phyloP scores from a whole-genome alignment of 2,113 vertebrate genomes.

The Leptobrachium leishanense region DNA sequence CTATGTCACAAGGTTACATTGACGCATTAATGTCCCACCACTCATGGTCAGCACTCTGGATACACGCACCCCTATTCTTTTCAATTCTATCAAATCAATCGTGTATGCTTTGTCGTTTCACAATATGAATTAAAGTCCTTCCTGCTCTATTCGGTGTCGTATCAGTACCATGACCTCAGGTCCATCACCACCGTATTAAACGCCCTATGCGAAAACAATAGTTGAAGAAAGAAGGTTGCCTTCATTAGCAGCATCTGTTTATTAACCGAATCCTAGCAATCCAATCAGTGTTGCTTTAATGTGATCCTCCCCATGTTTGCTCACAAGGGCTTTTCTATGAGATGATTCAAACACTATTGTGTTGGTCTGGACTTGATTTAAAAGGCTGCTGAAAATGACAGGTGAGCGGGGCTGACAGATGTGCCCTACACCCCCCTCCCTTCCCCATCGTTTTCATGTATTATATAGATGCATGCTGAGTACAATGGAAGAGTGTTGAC shows the following conservation, averaged over 20 bases:
- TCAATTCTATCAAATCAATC: no score
- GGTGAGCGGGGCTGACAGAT: constrained; percentile 50
- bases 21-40: no score
- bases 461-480: neutral
- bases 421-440: neutral
- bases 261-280: constrained; percentile 59
- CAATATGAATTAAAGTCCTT: neutral
- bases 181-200: constrained; percentile 26
- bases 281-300: constrained; percentile 57
- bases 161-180: neutral
- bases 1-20: no score
- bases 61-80: no score
- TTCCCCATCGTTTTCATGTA: neutral
- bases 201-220: constrained; percentile 5
- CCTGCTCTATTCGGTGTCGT: neutral
- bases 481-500: neutral
- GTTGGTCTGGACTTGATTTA: constrained; percentile 52
- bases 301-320: constrained; percentile 56
- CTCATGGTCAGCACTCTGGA: no score
- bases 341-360: constrained; percentile 52
- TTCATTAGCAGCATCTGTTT: constrained; percentile 54
- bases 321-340: constrained; percentile 53
- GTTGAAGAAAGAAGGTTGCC: constrained; percentile 41
- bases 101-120: no score
- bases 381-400: constrained; percentile 49